These are phyloP conservation scores for Atherix ibis DNA, from an alignment of 2,888 invertebrate genomes.

Conservation along the genomic window DNA sequence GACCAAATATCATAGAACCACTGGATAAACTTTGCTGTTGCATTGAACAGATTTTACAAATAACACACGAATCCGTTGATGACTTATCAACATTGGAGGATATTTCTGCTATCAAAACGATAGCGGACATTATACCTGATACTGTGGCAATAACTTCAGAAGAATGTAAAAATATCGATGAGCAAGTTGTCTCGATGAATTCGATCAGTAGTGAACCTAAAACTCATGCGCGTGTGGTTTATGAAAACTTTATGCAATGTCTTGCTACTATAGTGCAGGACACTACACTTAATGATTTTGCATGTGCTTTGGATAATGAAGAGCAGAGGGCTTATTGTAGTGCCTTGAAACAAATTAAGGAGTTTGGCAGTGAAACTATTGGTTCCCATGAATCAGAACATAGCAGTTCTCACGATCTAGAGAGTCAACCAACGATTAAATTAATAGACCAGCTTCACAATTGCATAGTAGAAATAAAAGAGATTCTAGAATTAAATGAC, in stretches of 20 bases:
- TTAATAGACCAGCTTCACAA: constrained; percentile 21
- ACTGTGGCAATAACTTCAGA: constrained; percentile 17
- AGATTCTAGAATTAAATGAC: constrained; percentile 13
- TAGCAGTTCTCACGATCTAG: no score
- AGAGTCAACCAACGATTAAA: no score
- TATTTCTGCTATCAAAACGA: constrained; percentile 41
- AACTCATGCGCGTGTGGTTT: constrained; percentile 14
- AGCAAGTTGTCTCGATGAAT: no score
- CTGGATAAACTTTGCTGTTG: constrained; percentile 26
- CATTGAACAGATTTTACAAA: constrained; percentile 16
- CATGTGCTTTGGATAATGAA: no score
- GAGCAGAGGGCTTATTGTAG: no score
- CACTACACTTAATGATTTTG: no score
- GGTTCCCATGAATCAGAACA: no score
- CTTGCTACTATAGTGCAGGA: no score
- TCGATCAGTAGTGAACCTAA: no score
- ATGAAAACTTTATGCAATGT: constrained; percentile 22
- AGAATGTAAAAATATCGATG: constrained; percentile 6
- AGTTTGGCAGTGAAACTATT: no score
- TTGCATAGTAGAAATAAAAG: constrained; percentile 24
- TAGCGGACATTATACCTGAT: constrained; percentile 25
- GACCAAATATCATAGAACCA: constrained; percentile 24
- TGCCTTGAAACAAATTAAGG: no score
- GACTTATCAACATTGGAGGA: constrained; percentile 35
- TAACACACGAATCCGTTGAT: constrained; percentile 14